These are phyloP conservation scores for Gonocerus acuteangulatus DNA, from an alignment of 2,888 invertebrate species.

Conservation along the genomic window DNA sequence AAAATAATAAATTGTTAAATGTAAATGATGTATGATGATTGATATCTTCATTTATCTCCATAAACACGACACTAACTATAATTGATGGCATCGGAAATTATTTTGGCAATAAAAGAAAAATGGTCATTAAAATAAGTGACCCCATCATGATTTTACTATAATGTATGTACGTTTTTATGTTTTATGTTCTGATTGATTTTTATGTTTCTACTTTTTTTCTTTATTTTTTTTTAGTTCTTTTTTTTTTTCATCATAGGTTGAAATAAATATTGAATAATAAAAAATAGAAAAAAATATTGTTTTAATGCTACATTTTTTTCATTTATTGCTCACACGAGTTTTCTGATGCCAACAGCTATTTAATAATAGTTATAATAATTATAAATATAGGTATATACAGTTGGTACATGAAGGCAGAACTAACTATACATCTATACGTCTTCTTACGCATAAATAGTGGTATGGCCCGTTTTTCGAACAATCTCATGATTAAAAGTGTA, in stretches of 20 bases:
- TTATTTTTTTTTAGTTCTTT: too few species aligned
- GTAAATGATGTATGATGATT: constrained; percentile 14
- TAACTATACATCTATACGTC: constrained; percentile 33
- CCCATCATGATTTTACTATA: too few species aligned
- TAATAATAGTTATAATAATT: too few species aligned
- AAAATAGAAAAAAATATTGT: too few species aligned
- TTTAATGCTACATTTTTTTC: too few species aligned
- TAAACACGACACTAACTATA: background rate
- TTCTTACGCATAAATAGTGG: constrained; percentile 31
- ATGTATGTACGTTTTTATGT: too few species aligned
- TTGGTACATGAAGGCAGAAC: constrained; percentile 28
- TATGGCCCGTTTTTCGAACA: constrained; percentile 35
- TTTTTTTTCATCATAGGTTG: too few species aligned
- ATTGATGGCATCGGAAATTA: background rate
- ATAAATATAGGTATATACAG: constrained; percentile 28
- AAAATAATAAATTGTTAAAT: constrained; percentile 26
- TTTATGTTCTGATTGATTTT: too few species aligned
- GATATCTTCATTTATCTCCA: constrained; percentile 12
- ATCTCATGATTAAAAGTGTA: constrained; percentile 28
- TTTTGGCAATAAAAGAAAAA: background rate
- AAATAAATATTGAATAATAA: too few species aligned
- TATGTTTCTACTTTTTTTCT: too few species aligned
- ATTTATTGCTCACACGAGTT: too few species aligned
- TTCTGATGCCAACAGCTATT: too few species aligned
- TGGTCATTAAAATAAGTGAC: background rate